Base-by-base conservation (phyloP, 2,888 invertebrate genomes). In the Lasioglossum villosulum region DNA sequence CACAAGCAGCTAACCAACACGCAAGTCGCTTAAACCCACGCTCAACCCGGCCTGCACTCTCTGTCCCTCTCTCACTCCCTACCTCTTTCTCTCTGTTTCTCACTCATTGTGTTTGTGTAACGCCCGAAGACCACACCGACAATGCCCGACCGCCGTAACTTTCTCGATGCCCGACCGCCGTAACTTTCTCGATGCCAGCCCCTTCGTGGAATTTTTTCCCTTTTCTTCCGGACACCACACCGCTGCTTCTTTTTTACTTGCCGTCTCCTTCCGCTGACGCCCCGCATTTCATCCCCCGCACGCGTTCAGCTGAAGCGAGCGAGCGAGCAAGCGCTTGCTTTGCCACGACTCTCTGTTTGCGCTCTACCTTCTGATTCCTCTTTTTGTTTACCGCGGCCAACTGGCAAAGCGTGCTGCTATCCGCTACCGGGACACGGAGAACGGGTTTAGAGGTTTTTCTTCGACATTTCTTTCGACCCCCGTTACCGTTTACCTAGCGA, bases 1-100 rank as follows among this genome's bases (percentile, higher is more conserved):
- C 92, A 90, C 92, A 89, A 91, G 90, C 92, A 91, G 91, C 92
- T 91, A 89, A 92, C 93, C 93, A 93, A 92, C 92, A 91, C 93
- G 90, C 92, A 89, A 92, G 90, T 93, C 91, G 90, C 87, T 92
- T 91, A 92, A 93, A 92, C 90, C 92, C 91, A 91, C 89, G 91
- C 90, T 92, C 90, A 91, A 90, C 89, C 91, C 89, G 86, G 84
- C 87, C 34, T 30, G 30, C 16, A 16, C 30, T 89, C n/a, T 56
- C 56, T n/a, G n/a, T n/a, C 56, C 4, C 56, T n/a, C 56, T 56
- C 52, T 3, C n/a, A 4, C n/a, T 56, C 8, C n/a, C 56, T n/a
- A 3, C 10, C n/a, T 56, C 23, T n/a, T n/a, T 56, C 52, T 52
- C 23, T n/a, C n/a, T n/a, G 52, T 10, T 10, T 52, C 52, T n/a